These are phyloP conservation scores for Nematopogon swammerdamellus DNA, from an alignment of 2,888 invertebrate genomes.

Conservation along the genomic window DNA sequence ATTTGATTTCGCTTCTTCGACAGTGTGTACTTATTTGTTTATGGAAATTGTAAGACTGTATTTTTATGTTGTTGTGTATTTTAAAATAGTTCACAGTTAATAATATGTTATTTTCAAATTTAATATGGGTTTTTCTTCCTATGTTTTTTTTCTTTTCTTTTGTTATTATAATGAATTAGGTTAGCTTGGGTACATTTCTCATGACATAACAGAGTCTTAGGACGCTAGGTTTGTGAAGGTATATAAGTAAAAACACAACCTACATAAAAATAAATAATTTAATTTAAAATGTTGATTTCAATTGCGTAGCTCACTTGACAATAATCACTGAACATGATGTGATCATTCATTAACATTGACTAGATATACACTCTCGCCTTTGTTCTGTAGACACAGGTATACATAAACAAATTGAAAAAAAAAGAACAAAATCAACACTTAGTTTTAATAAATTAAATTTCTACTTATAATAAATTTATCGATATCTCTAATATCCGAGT, in stretches of 20 bases:
- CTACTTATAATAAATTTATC: conserved; percentile 47
- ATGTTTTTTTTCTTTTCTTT: too few relatives aligned
- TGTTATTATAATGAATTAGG: too few relatives aligned
- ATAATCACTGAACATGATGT: background rate
- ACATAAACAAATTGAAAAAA: conserved; percentile 33
- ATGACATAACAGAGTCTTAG: too few relatives aligned
- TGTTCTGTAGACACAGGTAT: conserved; percentile 29
- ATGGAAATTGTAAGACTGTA: conserved; percentile 56
- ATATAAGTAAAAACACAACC: conserved; percentile 23
- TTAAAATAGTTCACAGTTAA: conserved; percentile 48
- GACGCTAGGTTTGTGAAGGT: too few relatives aligned
- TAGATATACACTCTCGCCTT: conserved; percentile 54
- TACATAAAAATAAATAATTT: conserved; percentile 53
- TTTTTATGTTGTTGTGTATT: conserved; percentile 44
- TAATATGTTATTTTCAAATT: conserved; percentile 48
- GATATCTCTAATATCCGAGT: conserved; percentile 54
- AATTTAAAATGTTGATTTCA: conserved; percentile 25
- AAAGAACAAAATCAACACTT: conserved; percentile 53
- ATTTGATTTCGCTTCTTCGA: conserved; percentile 31
- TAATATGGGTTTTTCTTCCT: conserved; percentile 14
- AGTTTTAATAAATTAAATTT: conserved; percentile 41
- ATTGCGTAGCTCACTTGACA: background rate
- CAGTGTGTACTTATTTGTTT: conserved; percentile 47
- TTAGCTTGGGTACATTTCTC: too few relatives aligned
- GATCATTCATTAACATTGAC: conserved; percentile 21